A percentile compares a stretch with the other conserved stretches of the same genome.
These are phyloP conservation scores for Takifugu ocellatus DNA, from an alignment of 2,797 vertebrate genomes.

Conservation along the genomic window DNA sequence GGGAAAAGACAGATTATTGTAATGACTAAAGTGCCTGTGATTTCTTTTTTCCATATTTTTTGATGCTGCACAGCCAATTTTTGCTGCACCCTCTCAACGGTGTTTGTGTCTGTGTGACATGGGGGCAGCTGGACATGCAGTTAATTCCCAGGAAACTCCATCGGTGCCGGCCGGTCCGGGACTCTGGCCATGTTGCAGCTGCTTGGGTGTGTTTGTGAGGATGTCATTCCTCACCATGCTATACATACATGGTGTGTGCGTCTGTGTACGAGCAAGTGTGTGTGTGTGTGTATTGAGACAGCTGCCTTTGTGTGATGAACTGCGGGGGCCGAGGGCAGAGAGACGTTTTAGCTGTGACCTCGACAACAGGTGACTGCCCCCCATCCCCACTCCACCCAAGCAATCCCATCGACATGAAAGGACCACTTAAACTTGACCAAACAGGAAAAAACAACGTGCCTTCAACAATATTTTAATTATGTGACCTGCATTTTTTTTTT, in stretches of 20 bases:
- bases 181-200: constrained; percentile 74
- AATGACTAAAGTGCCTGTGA: too few relatives aligned
- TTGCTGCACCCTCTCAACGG: constrained; percentile 19
- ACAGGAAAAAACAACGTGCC: constrained; percentile 12
- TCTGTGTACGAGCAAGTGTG: constrained; percentile 27
- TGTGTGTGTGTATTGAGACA: constrained; percentile 71
- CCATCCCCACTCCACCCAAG: constrained; percentile 5
- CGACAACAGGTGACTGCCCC: constrained; percentile 58
- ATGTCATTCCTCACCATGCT: constrained; percentile 75
- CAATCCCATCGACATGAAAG: constrained; percentile 19
- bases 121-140: constrained; percentile 67
- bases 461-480: constrained; percentile 9
- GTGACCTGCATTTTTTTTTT: constrained; percentile 33
- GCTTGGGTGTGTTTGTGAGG: constrained; percentile 62
- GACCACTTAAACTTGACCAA: constrained; percentile 58
- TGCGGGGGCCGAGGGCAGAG: constrained; percentile 68
- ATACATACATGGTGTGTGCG: constrained; percentile 68
- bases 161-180: constrained; percentile 79
- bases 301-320: constrained; percentile 68
- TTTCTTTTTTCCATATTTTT: constrained; percentile 14
- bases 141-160: constrained; percentile 74
- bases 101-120: constrained; percentile 32
- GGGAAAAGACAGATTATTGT: too few relatives aligned
- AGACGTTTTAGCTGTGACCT: constrained; percentile 64
- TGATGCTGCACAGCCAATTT: constrained; percentile 19